Evolutionary conservation across 2,888 invertebrate species (phyloP).

Genomic region (Leptinotarsa peninsularis): DNA sequence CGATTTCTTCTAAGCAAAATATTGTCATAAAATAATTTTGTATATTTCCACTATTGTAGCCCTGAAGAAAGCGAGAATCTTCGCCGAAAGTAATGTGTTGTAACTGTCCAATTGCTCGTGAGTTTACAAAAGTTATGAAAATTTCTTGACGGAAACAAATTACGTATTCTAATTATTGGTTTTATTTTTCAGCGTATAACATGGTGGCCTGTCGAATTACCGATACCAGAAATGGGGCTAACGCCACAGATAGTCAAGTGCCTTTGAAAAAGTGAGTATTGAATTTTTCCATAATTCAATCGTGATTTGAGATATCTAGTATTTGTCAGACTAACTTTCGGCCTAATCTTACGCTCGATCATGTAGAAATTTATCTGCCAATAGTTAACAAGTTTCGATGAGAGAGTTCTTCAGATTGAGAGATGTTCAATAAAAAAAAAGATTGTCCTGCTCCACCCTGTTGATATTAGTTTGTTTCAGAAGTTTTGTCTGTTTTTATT

Average conservation of each 20-base stretch:
- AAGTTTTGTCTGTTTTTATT: too few relatives aligned
- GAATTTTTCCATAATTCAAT: conserved; percentile 1
- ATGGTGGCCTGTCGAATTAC: conserved; percentile 98
- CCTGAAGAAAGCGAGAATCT: conserved; percentile 8
- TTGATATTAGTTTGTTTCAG: too few relatives aligned
- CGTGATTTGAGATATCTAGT: conserved; percentile 6
- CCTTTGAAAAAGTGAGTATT: conserved; percentile 96
- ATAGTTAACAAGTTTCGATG: not conserved
- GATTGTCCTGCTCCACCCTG: not conserved
- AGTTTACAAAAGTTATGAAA: not conserved
- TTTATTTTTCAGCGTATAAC: conserved; percentile 89
- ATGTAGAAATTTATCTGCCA: not conserved
- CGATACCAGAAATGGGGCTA: conserved; percentile 88
- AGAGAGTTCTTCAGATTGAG: not conserved
- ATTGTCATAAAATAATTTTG: not conserved
- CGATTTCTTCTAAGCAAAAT: not conserved
- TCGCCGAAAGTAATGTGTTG: conserved; percentile 3
- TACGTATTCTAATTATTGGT: not conserved
- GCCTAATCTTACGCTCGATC: not conserved
- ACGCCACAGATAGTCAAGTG: conserved; percentile 91
- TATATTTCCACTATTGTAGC: conserved; percentile 3
- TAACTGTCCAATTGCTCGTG: conserved; percentile 2
- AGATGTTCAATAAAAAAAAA: too few relatives aligned
- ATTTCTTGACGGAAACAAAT: not conserved
- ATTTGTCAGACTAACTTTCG: conserved; percentile 46